phyloP scores from a whole-genome alignment of 2,113 vertebrate genomes.

The Callithrix jacchus region DNA sequence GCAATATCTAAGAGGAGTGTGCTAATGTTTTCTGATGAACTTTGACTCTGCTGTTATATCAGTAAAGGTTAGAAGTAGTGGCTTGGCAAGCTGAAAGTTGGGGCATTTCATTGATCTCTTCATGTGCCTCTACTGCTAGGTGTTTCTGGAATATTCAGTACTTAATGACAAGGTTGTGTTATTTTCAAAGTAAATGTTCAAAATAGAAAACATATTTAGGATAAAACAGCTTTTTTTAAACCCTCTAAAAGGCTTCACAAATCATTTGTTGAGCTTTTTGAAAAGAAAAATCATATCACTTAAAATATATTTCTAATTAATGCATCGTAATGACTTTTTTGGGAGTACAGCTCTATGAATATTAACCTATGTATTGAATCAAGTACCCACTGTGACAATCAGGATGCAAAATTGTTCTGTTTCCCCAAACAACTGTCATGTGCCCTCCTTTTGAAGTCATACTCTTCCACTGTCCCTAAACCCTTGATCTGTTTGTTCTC shows the following conservation, averaged over 20 bases:
- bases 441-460: neutral
- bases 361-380: neutral
- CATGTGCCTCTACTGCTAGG: conserved; percentile 5
- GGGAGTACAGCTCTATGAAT: neutral
- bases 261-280: neutral
- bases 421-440: neutral
- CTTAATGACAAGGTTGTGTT: conserved; percentile 43
- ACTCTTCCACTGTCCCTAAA: neutral
- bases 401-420: neutral
- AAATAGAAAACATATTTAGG: conserved; percentile 65
- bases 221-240: conserved; percentile 62
- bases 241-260: neutral
- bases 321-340: neutral
- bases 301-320: conserved; percentile 16
- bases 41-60: conserved; percentile 25
- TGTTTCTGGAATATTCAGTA: conserved; percentile 60
- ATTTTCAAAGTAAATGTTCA: conserved; percentile 60
- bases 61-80: neutral
- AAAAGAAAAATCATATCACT: neutral
- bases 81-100: conserved; percentile 36
- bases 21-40: conserved; percentile 46
- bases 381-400: neutral
- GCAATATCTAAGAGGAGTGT: neutral
- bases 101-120: conserved; percentile 64
- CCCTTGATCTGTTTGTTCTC: neutral